phyloP scores from a whole-genome alignment of 1,140 invertebrate genomes.

The Caenorhabditis remanei region DNA sequence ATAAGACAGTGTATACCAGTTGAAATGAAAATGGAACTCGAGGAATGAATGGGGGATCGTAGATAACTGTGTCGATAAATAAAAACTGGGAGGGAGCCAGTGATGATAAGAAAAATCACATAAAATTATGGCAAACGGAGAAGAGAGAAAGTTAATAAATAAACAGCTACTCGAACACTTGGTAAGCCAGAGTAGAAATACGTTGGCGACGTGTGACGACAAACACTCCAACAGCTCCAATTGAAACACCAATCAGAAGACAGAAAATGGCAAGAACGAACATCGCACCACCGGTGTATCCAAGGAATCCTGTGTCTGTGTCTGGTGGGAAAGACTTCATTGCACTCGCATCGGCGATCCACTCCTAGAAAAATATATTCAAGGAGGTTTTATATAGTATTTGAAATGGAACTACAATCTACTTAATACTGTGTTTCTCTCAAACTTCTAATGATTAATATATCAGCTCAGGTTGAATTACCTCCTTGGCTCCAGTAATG shows the following conservation, averaged over 20 bases:
- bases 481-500: neutral
- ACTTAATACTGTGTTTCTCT: too few species aligned
- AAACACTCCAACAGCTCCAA: constrained; percentile 60
- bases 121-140: neutral
- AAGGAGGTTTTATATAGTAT: too few species aligned
- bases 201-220: constrained; percentile 54
- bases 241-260: constrained; percentile 60
- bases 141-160: neutral
- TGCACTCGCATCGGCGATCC: neutral
- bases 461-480: neutral
- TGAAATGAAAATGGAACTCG: constrained; percentile 2
- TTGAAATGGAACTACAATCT: neutral
- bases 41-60: neutral
- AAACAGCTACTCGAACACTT: constrained; percentile 65
- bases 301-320: constrained; percentile 43
- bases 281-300: constrained; percentile 67
- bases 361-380: constrained; percentile 7
- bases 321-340: neutral
- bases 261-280: constrained; percentile 66
- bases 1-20: constrained; percentile 11
- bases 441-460: too few species aligned
- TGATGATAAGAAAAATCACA: neutral
- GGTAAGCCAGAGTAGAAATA: constrained; percentile 65
- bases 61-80: neutral
- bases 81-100: neutral